phyloP scores from a whole-genome alignment of 1,140 invertebrate species.

The Euschistus heros region DNA sequence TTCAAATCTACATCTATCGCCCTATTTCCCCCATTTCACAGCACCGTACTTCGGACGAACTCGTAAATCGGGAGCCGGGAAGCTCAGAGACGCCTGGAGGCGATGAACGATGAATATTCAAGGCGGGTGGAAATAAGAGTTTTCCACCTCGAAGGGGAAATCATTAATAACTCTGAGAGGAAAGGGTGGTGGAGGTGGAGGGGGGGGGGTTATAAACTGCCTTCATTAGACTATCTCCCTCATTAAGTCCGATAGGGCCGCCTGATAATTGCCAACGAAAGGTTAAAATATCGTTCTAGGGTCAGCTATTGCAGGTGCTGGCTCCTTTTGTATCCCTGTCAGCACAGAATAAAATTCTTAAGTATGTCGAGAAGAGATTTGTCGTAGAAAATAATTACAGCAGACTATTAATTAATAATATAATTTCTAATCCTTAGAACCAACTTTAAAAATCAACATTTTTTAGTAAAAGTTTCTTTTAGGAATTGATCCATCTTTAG shows the following conservation, averaged over 20 bases:
- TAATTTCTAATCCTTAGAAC: too few species aligned
- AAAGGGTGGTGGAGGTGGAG: neutral
- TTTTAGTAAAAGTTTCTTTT: too few species aligned
- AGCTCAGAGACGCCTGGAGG: neutral
- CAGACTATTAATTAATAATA: too few species aligned
- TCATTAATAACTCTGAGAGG: slow-evolving; percentile 1
- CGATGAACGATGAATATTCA: neutral
- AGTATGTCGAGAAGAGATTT: too few species aligned
- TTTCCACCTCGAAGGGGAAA: neutral
- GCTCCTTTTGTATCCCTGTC: too few species aligned
- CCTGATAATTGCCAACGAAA: neutral
- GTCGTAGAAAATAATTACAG: too few species aligned
- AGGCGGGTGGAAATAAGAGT: neutral
- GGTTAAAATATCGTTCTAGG: neutral
- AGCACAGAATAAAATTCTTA: too few species aligned
- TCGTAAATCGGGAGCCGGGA: neutral
- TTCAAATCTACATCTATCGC: neutral
- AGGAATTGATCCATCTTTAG: too few species aligned
- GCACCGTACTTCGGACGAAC: neutral
- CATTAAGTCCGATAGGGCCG: neutral
- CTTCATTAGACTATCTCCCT: slow-evolving; percentile 2
- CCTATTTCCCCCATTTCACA: neutral
- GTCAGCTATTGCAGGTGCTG: too few species aligned
- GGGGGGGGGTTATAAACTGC: neutral
- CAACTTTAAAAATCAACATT: too few species aligned